These are phyloP conservation scores for Genyomyrus donnyi DNA, from an alignment of 2,113 vertebrate genomes.

Conservation along the genomic window DNA sequence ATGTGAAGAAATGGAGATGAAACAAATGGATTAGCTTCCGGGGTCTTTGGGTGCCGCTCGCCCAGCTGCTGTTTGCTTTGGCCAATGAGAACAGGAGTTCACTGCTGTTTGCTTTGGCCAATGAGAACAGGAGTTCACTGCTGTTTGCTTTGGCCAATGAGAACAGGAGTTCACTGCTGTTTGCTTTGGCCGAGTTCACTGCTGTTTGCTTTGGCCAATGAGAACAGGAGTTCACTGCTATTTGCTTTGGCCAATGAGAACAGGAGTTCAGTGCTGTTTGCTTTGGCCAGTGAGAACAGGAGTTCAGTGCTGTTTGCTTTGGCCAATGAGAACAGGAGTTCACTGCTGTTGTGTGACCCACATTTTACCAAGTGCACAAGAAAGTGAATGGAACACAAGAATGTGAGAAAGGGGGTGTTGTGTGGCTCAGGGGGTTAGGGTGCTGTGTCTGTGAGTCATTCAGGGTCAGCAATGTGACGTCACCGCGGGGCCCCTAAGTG, in stretches of 20 bases:
- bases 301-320: neutral
- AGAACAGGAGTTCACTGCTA: too few species aligned
- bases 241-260: too few species aligned
- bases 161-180: too few species aligned
- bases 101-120: too few species aligned
- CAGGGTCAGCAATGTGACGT: neutral
- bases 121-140: too few species aligned
- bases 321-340: neutral
- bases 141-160: too few species aligned
- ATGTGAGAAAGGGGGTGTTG: neutral
- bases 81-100: too few species aligned
- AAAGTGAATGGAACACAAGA: neutral
- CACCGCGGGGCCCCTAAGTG: neutral
- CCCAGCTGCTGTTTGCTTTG: neutral
- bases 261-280: too few species aligned
- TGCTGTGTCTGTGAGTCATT: neutral
- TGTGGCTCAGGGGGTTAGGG: neutral
- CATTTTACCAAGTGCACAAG: neutral
- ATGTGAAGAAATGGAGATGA: neutral
- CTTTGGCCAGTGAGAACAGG: too few species aligned
- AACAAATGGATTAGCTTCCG: neutral
- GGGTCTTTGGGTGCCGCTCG: neutral
- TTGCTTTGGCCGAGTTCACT: neutral
- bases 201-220: too few species aligned
- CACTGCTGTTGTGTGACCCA: neutral